Evolutionary conservation across 2,888 invertebrate species (phyloP).

Genomic region (Eupelmus urozonus): DNA sequence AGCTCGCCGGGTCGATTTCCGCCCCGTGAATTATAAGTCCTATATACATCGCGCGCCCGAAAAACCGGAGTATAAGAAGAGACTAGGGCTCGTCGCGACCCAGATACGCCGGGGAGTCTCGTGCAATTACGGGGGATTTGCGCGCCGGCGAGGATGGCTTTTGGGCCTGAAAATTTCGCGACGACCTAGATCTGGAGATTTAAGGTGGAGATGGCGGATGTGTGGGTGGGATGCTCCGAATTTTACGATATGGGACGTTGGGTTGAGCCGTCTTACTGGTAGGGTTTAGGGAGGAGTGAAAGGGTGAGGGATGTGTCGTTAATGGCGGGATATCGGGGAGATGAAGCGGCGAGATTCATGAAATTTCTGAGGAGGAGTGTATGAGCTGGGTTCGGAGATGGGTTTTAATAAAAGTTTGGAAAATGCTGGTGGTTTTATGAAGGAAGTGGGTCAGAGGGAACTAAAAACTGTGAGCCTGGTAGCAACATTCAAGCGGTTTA

Average conservation of each 20-base stretch:
- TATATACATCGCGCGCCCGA: not conserved
- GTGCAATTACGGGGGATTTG: constrained; percentile 58
- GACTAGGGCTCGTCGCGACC: not conserved
- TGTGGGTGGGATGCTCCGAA: not conserved
- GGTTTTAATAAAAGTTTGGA: no score
- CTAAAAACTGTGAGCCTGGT: no score
- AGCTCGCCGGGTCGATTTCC: constrained; percentile 12
- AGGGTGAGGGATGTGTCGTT: not conserved
- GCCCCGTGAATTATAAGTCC: not conserved
- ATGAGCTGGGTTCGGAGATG: no score
- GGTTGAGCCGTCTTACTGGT: not conserved
- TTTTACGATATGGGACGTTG: constrained; percentile 23
- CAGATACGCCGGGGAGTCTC: constrained; percentile 12
- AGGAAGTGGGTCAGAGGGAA: no score
- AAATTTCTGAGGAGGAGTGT: no score
- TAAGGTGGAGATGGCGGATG: not conserved
- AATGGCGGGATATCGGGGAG: not conserved
- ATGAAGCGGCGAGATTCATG: not conserved
- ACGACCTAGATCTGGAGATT: not conserved
- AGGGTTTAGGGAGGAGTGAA: no score
- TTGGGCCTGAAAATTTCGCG: constrained; percentile 14
- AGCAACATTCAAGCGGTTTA: no score
- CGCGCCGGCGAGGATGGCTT: not conserved
- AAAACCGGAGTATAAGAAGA: no score
- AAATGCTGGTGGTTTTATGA: no score